Percentiles rank a stretch among this genome's conserved stretches.
These are phyloP conservation scores for Mylabris phalerata DNA, from an alignment of 1,140 invertebrate genomes.

Conservation along the genomic window DNA sequence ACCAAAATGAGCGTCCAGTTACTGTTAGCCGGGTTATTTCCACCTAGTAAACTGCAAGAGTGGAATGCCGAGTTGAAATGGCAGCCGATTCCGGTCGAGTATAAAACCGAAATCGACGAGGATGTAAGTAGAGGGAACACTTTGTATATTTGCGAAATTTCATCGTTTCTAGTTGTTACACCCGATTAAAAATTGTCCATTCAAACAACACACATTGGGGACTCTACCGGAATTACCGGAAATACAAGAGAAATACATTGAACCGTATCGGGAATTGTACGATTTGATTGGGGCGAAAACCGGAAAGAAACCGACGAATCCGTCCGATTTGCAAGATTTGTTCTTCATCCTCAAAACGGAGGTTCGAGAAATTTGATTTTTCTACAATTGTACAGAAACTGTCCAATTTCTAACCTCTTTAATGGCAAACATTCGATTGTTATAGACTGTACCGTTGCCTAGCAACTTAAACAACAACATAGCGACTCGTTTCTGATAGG, in stretches of 20 bases:
- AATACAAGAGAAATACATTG: slow-evolving; percentile 23
- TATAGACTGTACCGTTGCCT: too few relatives aligned
- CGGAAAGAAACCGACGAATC: slow-evolving; percentile 25
- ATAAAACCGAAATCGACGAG: slow-evolving; percentile 17
- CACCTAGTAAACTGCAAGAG: slow-evolving; percentile 20
- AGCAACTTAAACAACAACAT: too few relatives aligned
- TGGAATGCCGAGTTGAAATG: slow-evolving; percentile 36
- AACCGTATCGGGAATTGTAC: slow-evolving; percentile 24
- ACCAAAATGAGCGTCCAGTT: slow-evolving; percentile 26
- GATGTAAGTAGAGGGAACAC: slow-evolving; percentile 21
- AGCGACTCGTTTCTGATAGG: too few relatives aligned
- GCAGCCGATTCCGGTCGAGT: slow-evolving; percentile 36
- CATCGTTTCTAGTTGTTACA: slow-evolving; percentile 21
- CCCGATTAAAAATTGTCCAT: slow-evolving; percentile 12
- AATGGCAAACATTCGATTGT: too few relatives aligned
- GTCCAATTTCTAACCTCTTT: not conserved
- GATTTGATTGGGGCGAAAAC: slow-evolving; percentile 27
- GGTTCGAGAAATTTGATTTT: not conserved
- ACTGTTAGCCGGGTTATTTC: slow-evolving; percentile 25
- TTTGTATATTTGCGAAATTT: not conserved
- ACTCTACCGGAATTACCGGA: slow-evolving; percentile 8
- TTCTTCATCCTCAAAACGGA: slow-evolving; percentile 30
- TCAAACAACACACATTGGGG: slow-evolving; percentile 7
- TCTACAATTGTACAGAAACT: not conserved
- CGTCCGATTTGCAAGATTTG: slow-evolving; percentile 20